phyloP scores from a whole-genome alignment of 2,797 vertebrate species.

The Micropoecilia bifurca region DNA sequence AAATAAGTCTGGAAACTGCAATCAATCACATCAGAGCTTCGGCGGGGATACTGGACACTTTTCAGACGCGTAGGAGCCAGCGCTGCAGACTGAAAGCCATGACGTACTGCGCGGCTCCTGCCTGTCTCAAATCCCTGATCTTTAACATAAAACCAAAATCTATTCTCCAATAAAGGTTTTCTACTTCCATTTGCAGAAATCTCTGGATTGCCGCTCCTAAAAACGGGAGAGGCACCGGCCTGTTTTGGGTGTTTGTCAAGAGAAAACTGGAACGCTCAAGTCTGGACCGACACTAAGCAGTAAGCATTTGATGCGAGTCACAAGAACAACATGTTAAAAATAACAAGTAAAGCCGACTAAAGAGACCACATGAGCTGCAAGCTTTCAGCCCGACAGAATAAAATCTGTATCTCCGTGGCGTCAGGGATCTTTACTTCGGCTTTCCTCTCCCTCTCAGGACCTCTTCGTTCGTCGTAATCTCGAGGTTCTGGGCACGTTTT shows the following conservation, averaged over 20 bases:
- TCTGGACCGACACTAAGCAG: conserved; percentile 67
- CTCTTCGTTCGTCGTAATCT: conserved; percentile 84
- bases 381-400: conserved; percentile 67
- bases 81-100: conserved; percentile 76
- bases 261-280: conserved; percentile 59
- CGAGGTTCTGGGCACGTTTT: conserved; percentile 81
- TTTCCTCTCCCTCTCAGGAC: conserved; percentile 65
- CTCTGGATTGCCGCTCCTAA: conserved; percentile 74
- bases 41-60: conserved; percentile 76
- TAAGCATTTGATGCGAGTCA: conserved; percentile 41
- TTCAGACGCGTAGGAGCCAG: conserved; percentile 84
- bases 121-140: conserved; percentile 83
- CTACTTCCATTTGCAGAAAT: conserved; percentile 73
- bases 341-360: conserved; percentile 51
- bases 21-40: conserved; percentile 79
- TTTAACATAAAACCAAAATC: conserved; percentile 79
- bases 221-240: conserved; percentile 67
- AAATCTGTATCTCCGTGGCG: conserved; percentile 72
- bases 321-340: conserved; percentile 37
- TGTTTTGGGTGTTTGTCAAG: conserved; percentile 75
- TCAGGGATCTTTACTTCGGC: conserved; percentile 72
- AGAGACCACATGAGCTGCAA: conserved; percentile 57
- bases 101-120: conserved; percentile 81
- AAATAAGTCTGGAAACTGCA: conserved; percentile 79
- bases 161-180: conserved; percentile 78